Percentiles rank a stretch among this genome's conserved stretches.
These are phyloP conservation scores for Coluber constrictor DNA, from an alignment of 2,797 vertebrate species.

Conservation along the genomic window DNA sequence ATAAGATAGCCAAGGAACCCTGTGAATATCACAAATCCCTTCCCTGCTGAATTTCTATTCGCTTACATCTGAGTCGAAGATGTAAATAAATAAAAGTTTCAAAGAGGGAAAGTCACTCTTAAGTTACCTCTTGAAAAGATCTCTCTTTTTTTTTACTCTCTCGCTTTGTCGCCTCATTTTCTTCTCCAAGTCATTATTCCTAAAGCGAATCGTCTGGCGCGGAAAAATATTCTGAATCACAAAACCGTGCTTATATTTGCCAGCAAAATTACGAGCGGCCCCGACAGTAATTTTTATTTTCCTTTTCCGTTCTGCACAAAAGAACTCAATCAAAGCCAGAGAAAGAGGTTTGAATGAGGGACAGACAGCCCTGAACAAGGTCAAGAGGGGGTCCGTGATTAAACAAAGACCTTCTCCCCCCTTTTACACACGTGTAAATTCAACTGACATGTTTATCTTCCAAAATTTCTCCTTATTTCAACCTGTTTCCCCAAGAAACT, in stretches of 20 bases:
- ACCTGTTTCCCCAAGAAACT: not conserved
- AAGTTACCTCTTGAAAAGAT: not conserved
- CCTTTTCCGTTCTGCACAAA: not conserved
- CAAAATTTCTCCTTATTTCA: not conserved
- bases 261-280: not conserved
- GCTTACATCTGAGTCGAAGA: not conserved
- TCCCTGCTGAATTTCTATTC: not conserved
- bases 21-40: not conserved
- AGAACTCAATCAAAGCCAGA: not conserved
- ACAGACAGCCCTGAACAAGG: not conserved
- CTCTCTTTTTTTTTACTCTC: not conserved
- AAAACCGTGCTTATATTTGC: too few relatives aligned
- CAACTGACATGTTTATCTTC: not conserved
- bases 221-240: not conserved
- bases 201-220: not conserved
- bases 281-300: not conserved
- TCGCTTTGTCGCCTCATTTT: not conserved
- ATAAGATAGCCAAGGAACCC: not conserved
- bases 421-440: fast-evolving
- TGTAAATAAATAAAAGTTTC: not conserved
- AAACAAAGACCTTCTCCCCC: not conserved
- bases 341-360: not conserved
- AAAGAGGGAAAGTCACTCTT: not conserved
- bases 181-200: not conserved
- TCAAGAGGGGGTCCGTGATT: not conserved